Evolutionary conservation across 37 sponge, comb jelly and placozoan species (phyloP), one percentile per base, ranked within the genome.

Genomic region (Petrosia ficiformis): DNA sequence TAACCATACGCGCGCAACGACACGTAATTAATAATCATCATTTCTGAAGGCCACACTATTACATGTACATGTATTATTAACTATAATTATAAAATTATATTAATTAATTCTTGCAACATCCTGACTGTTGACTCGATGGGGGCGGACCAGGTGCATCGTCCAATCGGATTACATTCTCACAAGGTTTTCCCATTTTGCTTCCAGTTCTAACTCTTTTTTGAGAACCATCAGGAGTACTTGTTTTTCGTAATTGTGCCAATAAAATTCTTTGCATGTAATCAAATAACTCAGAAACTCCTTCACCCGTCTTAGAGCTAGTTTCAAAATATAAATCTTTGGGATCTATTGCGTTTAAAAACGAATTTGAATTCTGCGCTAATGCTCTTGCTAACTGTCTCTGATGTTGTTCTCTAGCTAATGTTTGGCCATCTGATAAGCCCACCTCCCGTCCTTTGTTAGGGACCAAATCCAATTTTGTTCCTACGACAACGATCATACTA

Each of bases 281-380:
- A 84, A 94, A 94, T 14, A 90, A 58, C 59, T 81, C 82, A 38
- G 60, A 44, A 28, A 94, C 95, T 35, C 86, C 86, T 11, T 77
- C 73, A 4, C 91, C 95, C 6, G 86, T 74, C 54, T 87, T 83
- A 42, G 91, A 74, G 78, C 95, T 94, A 24, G 91, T 90, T 56
- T 87, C 88, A 78, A 87, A 94, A 59, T 84, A 94, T 0, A 81
- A 73, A 24, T 77, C 67, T 10, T 70, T 56, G 0, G 74, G 72
- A 60, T 81, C 65, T 10, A 90, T 71, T 44, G 58, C 38, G 21
- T 73, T 65, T 2, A 90, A 75, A 70, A 65, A 84, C 2, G 78
- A 44, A 39, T 67, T 37, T 29, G 86, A 64, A n/a, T 58, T 43
- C 10, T 34, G 21, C 57, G 29, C 73, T 30, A 68, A 72, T 1